Percentiles rank a stretch among this genome's conserved stretches.
Conservation (phyloP, 2,113 vertebrate species). For the Amazona vittata region DNA sequence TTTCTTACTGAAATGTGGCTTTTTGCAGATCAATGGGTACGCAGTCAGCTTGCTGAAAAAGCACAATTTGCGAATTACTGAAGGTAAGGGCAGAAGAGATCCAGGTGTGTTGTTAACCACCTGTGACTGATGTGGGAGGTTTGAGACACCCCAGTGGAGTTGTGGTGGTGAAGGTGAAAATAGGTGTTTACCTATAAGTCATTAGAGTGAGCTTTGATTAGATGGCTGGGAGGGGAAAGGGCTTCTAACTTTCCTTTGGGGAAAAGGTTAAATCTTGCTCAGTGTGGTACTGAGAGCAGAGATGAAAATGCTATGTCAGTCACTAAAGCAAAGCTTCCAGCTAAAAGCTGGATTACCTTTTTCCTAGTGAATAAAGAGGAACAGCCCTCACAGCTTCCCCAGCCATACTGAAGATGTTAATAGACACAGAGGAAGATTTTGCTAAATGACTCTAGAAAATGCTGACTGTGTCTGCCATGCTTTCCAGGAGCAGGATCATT, state of each 20-base stretch:
- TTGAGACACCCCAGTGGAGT: not conserved
- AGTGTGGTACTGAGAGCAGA: not conserved
- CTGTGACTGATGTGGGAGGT: not conserved
- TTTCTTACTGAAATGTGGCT: not conserved
- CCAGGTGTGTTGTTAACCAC: not conserved
- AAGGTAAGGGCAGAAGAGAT: not conserved
- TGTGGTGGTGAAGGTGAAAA: not conserved
- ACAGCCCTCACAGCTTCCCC: not conserved
- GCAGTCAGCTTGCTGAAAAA: not conserved
- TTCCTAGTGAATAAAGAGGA: not conserved
- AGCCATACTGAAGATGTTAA: not conserved
- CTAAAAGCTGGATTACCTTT: not conserved
- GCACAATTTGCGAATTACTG: not conserved
- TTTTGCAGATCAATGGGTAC: not conserved
- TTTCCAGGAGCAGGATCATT: not conserved
- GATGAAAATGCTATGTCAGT: not conserved
- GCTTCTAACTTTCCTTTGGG: not conserved
- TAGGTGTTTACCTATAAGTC: not conserved
- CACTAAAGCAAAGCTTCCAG: not conserved
- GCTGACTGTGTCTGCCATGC: not conserved
- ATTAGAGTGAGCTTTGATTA: not conserved
- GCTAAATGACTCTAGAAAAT: not conserved
- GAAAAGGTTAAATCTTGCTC: not conserved
- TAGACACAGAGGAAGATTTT: not conserved
- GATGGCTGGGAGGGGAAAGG: not conserved